A percentile compares a stretch with the other conserved stretches of the same genome.
Evolutionary conservation across 92 coral and sea anemone genomes (phyloP).

Genomic region (Phenganax subtilis): DNA sequence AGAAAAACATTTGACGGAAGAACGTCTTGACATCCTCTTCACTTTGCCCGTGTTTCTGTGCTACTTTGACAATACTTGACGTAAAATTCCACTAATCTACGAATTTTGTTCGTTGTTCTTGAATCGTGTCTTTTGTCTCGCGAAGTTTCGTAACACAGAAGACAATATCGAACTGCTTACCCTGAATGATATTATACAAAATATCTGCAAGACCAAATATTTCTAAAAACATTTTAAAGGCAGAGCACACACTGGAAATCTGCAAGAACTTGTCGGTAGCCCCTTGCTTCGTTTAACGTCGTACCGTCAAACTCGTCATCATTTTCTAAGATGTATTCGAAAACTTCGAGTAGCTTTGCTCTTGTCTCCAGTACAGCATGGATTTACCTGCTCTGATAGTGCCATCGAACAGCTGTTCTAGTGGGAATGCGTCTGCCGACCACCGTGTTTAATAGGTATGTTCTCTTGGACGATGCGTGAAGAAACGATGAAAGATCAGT

Average conservation of each 20-base stretch:
- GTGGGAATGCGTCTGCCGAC: neutral
- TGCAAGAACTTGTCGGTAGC: neutral
- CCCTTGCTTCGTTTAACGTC: neutral
- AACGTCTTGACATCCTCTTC: neutral
- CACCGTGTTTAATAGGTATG: neutral
- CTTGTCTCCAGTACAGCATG: neutral
- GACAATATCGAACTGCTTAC: neutral
- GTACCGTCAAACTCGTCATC: neutral
- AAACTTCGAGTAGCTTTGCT: neutral
- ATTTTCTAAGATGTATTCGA: neutral
- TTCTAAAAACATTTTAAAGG: neutral
- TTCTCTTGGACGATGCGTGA: neutral
- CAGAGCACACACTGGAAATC: neutral
- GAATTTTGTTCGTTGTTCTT: neutral
- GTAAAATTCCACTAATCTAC: neutral
- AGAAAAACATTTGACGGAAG: neutral
- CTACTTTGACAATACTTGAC: neutral
- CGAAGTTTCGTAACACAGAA: neutral
- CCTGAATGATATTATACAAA: neutral
- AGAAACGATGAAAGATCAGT: neutral
- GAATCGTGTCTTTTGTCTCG: neutral
- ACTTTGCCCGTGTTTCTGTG: neutral
- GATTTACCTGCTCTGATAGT: neutral
- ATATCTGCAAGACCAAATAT: neutral
- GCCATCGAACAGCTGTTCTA: neutral